Conservation (phyloP, 92 coral and sea anemone species). For the Galaxea fascicularis region DNA sequence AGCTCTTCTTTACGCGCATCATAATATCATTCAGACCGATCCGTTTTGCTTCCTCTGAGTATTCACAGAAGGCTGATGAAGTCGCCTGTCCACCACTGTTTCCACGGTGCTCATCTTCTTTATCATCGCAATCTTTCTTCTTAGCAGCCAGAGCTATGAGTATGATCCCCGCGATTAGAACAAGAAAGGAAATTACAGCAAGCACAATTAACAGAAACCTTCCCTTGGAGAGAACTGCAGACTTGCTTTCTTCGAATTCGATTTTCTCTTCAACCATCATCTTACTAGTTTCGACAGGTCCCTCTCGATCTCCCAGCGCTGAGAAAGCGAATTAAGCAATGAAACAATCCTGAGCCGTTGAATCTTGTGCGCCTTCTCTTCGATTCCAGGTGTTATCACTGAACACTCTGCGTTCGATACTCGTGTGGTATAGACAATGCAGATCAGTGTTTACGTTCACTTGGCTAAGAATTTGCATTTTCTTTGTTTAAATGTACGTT, state of each 20-base stretch:
- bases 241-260: neutral
- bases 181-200: slow-evolving; percentile 34
- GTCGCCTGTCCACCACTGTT: neutral
- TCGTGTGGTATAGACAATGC: too few relatives aligned
- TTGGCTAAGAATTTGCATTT: too few relatives aligned
- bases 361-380: too few relatives aligned
- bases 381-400: too few relatives aligned
- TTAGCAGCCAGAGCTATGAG: slow-evolving; percentile 73
- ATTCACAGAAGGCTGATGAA: slow-evolving; percentile 33
- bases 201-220: slow-evolving; percentile 11
- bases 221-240: neutral
- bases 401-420: too few relatives aligned
- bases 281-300: neutral
- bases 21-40: slow-evolving; percentile 73
- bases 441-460: too few relatives aligned
- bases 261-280: slow-evolving; percentile 22
- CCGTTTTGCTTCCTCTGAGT: slow-evolving; percentile 75
- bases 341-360: too few relatives aligned
- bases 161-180: slow-evolving; percentile 74
- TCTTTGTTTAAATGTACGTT: too few relatives aligned
- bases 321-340: too few relatives aligned
- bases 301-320: neutral
- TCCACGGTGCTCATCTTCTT: neutral
- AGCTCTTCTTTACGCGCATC: slow-evolving; percentile 58
- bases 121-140: slow-evolving; percentile 18